These are phyloP conservation scores for Anagyrus pseudococci DNA, from an alignment of 2,888 invertebrate genomes.

Conservation along the genomic window DNA sequence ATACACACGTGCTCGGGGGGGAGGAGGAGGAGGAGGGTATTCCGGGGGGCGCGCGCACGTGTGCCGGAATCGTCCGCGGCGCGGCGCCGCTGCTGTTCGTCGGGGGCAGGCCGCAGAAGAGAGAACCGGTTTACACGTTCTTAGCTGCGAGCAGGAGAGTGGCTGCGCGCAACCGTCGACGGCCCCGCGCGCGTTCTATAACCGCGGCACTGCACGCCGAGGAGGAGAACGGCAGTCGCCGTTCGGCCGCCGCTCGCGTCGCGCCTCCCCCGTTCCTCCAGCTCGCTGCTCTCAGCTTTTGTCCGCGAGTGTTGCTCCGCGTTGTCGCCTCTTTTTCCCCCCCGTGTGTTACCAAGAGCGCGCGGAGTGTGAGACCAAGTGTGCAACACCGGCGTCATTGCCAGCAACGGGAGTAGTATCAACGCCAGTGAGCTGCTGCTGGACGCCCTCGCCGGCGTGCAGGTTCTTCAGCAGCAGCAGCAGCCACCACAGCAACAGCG, in stretches of 20 bases:
- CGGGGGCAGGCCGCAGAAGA: too few relatives aligned
- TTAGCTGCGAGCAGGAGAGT: background rate
- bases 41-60: too few relatives aligned
- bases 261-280: background rate
- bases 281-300: background rate
- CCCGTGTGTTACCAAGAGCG: too few relatives aligned
- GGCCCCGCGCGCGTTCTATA: too few relatives aligned
- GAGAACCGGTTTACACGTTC: background rate
- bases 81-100: too few relatives aligned
- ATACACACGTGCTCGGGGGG: too few relatives aligned
- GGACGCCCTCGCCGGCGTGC: background rate
- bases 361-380: too few relatives aligned
- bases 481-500: background rate
- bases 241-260: conserved; percentile 30
- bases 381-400: too few relatives aligned
- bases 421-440: background rate
- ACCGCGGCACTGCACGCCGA: background rate
- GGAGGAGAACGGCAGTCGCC: conserved; percentile 23
- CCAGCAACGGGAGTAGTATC: background rate
- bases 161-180: conserved; percentile 6
- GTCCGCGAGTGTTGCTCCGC: background rate
- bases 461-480: background rate
- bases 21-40: too few relatives aligned
- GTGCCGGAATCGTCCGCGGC: too few relatives aligned
- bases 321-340: background rate